These are phyloP conservation scores for Ooceraea biroi DNA, from an alignment of 1,140 invertebrate genomes.

Conservation along the genomic window DNA sequence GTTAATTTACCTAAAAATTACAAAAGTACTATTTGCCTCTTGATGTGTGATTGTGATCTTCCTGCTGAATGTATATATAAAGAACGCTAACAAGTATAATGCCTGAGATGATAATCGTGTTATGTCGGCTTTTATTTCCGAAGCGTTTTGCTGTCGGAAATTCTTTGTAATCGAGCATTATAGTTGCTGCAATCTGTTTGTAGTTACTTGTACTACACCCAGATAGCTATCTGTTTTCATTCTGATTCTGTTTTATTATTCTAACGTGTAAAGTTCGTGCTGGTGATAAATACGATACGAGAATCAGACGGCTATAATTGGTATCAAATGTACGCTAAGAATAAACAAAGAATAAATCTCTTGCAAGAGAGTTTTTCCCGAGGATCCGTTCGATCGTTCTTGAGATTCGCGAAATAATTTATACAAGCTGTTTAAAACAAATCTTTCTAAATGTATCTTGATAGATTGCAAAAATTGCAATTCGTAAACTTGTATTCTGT, in stretches of 20 bases:
- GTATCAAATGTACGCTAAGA: slow-evolving; percentile 14
- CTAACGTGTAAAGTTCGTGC: not conserved
- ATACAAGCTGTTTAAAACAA: not conserved
- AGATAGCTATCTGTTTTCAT: slow-evolving; percentile 3
- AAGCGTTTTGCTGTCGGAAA: not conserved
- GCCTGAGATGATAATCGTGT: slow-evolving; percentile 21
- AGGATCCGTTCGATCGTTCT: slow-evolving; percentile 7
- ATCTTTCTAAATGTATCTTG: slow-evolving; percentile 11
- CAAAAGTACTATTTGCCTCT: slow-evolving; percentile 23
- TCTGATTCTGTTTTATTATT: slow-evolving; percentile 16
- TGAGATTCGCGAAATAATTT: slow-evolving; percentile 7
- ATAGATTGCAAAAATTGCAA: not conserved
- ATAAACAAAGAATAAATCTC: not conserved
- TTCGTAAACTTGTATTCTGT: not conserved
- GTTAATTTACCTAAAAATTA: slow-evolving; percentile 45
- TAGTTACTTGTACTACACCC: slow-evolving; percentile 18
- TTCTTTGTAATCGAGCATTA: slow-evolving; percentile 13
- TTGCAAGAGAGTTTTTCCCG: not conserved
- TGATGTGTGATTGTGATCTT: slow-evolving; percentile 26
- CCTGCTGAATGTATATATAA: slow-evolving; percentile 22
- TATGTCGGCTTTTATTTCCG: slow-evolving; percentile 6
- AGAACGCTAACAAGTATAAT: slow-evolving; percentile 20
- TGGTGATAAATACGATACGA: slow-evolving; percentile 35
- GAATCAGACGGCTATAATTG: slow-evolving; percentile 21
- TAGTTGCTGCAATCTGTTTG: slow-evolving; percentile 1